Evolutionary conservation across 1,140 invertebrate genomes (phyloP).

Genomic region (Caenorhabditis remanei): DNA sequence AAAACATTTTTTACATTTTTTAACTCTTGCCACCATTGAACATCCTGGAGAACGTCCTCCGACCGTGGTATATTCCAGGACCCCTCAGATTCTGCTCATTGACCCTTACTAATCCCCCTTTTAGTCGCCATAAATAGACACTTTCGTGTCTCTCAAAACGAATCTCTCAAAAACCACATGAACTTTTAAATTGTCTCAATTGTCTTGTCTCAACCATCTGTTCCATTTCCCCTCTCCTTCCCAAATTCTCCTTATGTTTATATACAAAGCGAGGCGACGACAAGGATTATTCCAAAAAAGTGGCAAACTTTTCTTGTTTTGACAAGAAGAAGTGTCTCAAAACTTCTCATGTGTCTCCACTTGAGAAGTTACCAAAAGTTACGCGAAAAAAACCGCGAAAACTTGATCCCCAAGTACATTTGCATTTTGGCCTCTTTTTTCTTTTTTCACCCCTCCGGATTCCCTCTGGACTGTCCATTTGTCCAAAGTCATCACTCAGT

Average conservation of each 20-base stretch:
- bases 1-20: too few relatives aligned
- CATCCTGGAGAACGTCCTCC: too few relatives aligned
- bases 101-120: not conserved
- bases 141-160: not conserved
- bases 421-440: not conserved
- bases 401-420: constrained; percentile 4
- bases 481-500: constrained; percentile 56
- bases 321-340: constrained; percentile 12
- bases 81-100: not conserved
- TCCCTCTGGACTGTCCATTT: constrained; percentile 2
- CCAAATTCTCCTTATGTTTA: constrained; percentile 12
- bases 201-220: not conserved
- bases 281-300: not conserved
- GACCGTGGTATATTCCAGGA: too few relatives aligned
- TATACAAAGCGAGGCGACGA: constrained; percentile 8
- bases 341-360: not conserved
- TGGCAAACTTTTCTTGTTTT: constrained; percentile 1
- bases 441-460: too few relatives aligned
- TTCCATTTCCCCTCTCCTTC: not conserved
- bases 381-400: not conserved
- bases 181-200: not conserved
- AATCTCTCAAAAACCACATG: constrained; percentile 3
- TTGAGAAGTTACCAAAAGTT: not conserved
- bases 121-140: not conserved
- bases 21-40: too few relatives aligned